Evolutionary conservation across 2,797 vertebrate genomes (phyloP), one percentile per base, ranked within the genome.

Genomic region (Ataeniobius toweri): DNA sequence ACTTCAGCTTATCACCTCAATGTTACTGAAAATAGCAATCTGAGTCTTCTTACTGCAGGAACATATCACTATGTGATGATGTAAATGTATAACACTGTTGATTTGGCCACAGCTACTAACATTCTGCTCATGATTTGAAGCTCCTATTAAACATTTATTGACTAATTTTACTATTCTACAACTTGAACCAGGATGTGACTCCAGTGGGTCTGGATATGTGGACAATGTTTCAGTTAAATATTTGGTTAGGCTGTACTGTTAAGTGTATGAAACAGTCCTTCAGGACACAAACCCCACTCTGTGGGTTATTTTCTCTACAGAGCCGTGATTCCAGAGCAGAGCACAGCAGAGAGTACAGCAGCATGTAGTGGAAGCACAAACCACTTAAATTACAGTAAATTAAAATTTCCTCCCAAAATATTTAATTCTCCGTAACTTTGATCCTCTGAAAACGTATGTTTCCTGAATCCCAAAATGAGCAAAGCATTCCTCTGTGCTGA

Each of bases 271-370:
- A 53, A 6, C 51, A 20, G 51, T 51, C 46, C 16, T 3, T 36
- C 48, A 36, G 48, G 31, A 65, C 16, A 50, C 48, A 39, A 18
- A 39, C 24, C 28, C 20, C 26, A 24, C 44, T 22, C 9, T 39
- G 26, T 36, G 59, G 4, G 28, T 51, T 18, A n/a, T n/a, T 75
- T 74, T 55, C 20, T 46, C 55, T 22, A 41, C 56, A 61, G 58
- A 61, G 56, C 53, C 16, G 22, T 28, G 44, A 46, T 26, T 61
- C 59, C 46, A 74, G 24, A 58, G 72, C 36, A 75, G 50, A 76
- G 36, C 12, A 31, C 31, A 31, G 31, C 31, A 31, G 31, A 31
- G 31, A 55, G 6, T 20, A 20, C 71, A 10, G 53, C 12, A 26
- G 20, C 50, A 51, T 51, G 9, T 4, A 73, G 13, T 16, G 24